Evolutionary conservation across 2,888 invertebrate genomes (phyloP), one percentile per base, ranked within the genome.

Genomic region (Biston betularia): DNA sequence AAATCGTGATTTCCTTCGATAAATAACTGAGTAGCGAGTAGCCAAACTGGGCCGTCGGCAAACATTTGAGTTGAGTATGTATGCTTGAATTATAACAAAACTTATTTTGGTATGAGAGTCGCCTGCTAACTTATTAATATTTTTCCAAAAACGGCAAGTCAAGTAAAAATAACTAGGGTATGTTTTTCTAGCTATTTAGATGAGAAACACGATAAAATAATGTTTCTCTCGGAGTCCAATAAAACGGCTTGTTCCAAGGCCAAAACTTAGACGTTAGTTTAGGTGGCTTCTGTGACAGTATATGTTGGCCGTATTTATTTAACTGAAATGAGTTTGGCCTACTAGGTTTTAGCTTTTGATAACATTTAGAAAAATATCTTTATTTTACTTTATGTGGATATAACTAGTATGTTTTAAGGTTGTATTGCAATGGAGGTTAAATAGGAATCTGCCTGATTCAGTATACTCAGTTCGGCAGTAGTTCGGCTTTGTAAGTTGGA

Each of bases 271-370:
- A 54, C 54, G 42, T 9, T 53, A 44, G 12, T 15, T 48, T 48
- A 7, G 48, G 46, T 48, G 56, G 46, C 46, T 46, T 48, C 48
- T 34, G 12, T 12, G 44, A 55, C 55, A 33, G 33, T 24, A 42
- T 14, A 34, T 63, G 35, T n/a, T 54, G 50, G 55, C 42, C 35
- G 15, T 42, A 63, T 63, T 55, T 63, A 63, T 63, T 63, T 34
- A 48, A 50, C 42, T 50, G 12, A 34, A 14, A 11, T 56, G 35
- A 44, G 56, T 14, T 35, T 1, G 34, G 46, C 46, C 46, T 40
- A 50, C 24, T 24, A 24, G 24, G 12, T 40, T 58, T 49, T 33
- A n/a, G 57, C 12, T 24, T 35, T 35, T n/a, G 45, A 56, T 45
- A 56, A 35, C 35, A 11, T 9, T 9, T 6, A 11, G 10, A 10